Percentiles rank a stretch among this genome's conserved stretches.
Conservation (phyloP, 92 coral and sea anemone genomes). For the Porites divaricata region DNA sequence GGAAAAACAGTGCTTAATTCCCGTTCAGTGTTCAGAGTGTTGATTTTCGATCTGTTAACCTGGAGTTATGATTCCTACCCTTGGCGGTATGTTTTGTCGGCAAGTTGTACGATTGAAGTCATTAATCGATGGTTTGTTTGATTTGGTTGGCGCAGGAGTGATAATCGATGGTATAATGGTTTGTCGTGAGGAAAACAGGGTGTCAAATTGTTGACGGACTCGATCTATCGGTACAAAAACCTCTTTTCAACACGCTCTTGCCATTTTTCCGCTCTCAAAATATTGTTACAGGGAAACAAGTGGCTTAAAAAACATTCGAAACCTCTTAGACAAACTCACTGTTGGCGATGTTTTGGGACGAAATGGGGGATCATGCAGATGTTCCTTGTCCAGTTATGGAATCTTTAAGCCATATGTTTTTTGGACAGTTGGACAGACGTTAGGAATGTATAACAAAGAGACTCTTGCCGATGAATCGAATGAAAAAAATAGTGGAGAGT, state of each 20-base stretch:
- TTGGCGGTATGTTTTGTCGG: conserved; percentile 45
- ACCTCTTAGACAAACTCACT: conserved; percentile 18
- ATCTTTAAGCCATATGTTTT: conserved; percentile 11
- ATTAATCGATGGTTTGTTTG: conserved; percentile 27
- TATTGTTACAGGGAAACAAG: conserved; percentile 46
- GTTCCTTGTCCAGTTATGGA: conserved; percentile 13
- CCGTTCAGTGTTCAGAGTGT: not conserved
- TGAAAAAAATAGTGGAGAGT: not conserved
- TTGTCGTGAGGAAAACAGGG: conserved; percentile 38
- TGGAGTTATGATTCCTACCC: not conserved
- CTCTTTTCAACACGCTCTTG: conserved; percentile 48
- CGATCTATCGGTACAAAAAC: conserved; percentile 27
- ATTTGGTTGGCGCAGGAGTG: conserved; percentile 43
- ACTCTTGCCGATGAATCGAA: conserved; percentile 1
- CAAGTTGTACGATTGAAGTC: conserved; percentile 29
- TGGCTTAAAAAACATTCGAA: conserved; percentile 19
- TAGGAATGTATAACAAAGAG: not conserved
- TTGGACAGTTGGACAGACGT: conserved; percentile 1
- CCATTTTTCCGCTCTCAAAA: conserved; percentile 44
- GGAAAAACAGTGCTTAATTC: not conserved
- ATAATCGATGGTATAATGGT: conserved; percentile 47
- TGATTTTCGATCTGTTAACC: not conserved
- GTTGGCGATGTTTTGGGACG: conserved; percentile 22
- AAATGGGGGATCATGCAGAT: not conserved
- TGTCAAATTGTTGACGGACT: conserved; percentile 51